These are phyloP conservation scores for Xanthorhoe designata DNA, from an alignment of 2,888 invertebrate species.

Conservation along the genomic window DNA sequence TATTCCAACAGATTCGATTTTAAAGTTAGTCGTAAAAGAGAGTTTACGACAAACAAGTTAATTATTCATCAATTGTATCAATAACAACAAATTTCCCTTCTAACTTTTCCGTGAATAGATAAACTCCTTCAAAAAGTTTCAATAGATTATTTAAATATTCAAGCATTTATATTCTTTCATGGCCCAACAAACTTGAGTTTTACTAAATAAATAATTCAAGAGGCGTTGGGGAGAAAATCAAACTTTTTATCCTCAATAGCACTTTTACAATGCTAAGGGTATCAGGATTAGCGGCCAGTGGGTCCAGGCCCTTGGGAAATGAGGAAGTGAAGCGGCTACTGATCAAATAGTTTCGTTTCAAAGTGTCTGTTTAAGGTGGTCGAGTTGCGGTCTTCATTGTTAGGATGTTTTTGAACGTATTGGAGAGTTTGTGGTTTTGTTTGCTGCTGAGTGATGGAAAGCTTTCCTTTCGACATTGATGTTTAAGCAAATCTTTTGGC, in stretches of 20 bases:
- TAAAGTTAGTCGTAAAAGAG: conserved; percentile 3
- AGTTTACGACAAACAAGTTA: conserved; percentile 10
- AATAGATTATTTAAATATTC: conserved; percentile 54
- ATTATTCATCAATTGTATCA: conserved; percentile 9
- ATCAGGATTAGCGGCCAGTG: conserved; percentile 54
- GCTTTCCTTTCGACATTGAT: neutral
- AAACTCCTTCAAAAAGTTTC: conserved; percentile 28
- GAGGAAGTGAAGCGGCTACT: conserved; percentile 42
- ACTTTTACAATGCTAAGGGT: conserved; percentile 62
- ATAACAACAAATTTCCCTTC: conserved; percentile 27
- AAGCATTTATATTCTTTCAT: conserved; percentile 54
- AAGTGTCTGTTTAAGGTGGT: conserved; percentile 43
- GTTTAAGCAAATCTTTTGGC: neutral
- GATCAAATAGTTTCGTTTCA: conserved; percentile 45
- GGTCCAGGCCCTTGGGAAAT: conserved; percentile 43
- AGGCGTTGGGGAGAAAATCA: conserved; percentile 59
- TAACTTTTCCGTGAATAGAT: conserved; percentile 25
- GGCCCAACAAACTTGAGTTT: conserved; percentile 61
- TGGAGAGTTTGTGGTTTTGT: conserved; percentile 17
- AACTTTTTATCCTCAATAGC: conserved; percentile 64
- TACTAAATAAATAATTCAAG: conserved; percentile 71
- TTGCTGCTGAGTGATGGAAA: conserved; percentile 11
- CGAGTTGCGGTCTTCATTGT: conserved; percentile 26
- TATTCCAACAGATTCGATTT: neutral
- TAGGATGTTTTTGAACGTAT: conserved; percentile 22